Evolutionary conservation across 2,113 vertebrate species (phyloP).

Genomic region (Lophura nycthemera): DNA sequence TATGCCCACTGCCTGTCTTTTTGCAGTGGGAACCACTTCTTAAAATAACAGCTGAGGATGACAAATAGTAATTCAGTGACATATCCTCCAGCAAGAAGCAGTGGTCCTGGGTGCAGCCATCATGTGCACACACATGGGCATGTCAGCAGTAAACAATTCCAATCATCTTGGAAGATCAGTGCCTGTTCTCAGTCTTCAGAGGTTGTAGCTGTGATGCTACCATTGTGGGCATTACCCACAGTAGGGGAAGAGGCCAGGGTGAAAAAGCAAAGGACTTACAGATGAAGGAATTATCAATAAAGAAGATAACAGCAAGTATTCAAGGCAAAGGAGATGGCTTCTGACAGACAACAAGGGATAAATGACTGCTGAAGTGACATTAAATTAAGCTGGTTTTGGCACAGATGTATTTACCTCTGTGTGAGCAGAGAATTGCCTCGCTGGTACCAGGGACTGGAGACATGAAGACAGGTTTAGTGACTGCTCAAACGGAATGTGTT

Average conservation of each 20-base stretch:
- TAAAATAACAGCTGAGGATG: neutral
- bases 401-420: constrained; percentile 27
- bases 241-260: neutral
- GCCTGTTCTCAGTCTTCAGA: neutral
- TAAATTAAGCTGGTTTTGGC: constrained; percentile 24
- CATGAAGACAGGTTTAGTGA: constrained; percentile 25
- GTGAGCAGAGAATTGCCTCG: neutral
- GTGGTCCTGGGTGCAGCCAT: neutral
- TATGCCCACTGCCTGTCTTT: neutral
- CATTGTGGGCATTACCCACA: neutral
- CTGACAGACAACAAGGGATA: constrained; percentile 22
- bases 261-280: neutral
- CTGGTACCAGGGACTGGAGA: neutral
- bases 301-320: neutral
- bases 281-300: neutral
- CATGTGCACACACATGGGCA: accelerated
- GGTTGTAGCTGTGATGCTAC: neutral
- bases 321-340: constrained; percentile 6
- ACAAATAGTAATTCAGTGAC: neutral
- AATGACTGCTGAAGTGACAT: constrained; percentile 15
- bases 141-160: neutral
- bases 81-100: neutral
- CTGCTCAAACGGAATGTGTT: constrained; percentile 44
- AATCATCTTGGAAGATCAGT: neutral
- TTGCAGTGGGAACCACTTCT: neutral